These are phyloP conservation scores for Biston stratarius DNA, from an alignment of 2,888 invertebrate genomes.

Conservation along the genomic window DNA sequence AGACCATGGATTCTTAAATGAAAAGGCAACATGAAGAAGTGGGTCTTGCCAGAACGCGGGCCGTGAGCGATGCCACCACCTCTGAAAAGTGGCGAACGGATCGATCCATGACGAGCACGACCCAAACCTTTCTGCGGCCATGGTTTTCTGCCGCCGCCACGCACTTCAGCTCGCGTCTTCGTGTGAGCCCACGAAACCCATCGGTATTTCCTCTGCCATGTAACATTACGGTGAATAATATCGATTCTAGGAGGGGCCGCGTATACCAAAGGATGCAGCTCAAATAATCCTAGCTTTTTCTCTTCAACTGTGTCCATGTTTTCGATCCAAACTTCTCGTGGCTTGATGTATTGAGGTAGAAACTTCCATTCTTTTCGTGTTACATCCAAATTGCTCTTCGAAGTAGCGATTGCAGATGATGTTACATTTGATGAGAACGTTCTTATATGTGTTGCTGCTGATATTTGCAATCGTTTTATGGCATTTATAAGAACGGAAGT, in stretches of 20 bases:
- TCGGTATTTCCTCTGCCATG: conserved; percentile 94
- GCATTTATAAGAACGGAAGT: conserved; percentile 70
- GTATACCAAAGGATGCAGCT: conserved; percentile 96
- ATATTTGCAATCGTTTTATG: conserved; percentile 69
- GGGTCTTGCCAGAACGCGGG: conserved; percentile 95
- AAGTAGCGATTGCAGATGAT: conserved; percentile 47
- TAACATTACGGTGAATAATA: conserved; percentile 93
- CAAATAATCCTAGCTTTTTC: conserved; percentile 93
- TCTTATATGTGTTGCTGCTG: conserved; percentile 62
- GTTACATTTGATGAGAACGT: conserved; percentile 59
- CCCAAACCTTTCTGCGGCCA: conserved; percentile 99
- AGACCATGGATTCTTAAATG: conserved; percentile 92
- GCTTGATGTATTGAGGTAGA: conserved; percentile 85
- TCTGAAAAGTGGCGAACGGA: conserved; percentile 94
- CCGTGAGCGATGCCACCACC: conserved; percentile 96
- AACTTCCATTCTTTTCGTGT: conserved; percentile 79
- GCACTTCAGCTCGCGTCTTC: conserved; percentile 93
- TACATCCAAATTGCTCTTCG: conserved; percentile 60
- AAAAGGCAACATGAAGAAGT: conserved; percentile 97
- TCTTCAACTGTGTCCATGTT: conserved; percentile 92
- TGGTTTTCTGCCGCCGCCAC: conserved; percentile 96
- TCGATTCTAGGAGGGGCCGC: conserved; percentile 94
- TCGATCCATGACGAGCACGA: conserved; percentile 96
- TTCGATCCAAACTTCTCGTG: conserved; percentile 95
- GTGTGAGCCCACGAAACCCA: conserved; percentile 93